These are phyloP conservation scores for Antheraea yamamai DNA, from an alignment of 2,888 invertebrate genomes.

Conservation along the genomic window DNA sequence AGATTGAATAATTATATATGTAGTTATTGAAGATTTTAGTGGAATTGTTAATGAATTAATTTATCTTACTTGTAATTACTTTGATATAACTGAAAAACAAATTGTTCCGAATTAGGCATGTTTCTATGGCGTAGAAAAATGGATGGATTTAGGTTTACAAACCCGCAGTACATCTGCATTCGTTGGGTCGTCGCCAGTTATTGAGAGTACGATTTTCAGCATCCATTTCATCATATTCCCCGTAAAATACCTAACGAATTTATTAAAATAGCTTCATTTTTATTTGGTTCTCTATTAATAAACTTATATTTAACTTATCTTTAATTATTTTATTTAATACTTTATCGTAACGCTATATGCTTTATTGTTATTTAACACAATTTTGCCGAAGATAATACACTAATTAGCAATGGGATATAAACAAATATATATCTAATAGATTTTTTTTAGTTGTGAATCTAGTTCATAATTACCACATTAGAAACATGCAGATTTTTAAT, in stretches of 20 bases:
- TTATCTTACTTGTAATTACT: no score
- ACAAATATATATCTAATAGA: no score
- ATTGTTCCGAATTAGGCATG: not conserved
- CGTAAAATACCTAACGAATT: not conserved
- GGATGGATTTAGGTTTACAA: not conserved
- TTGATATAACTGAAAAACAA: not conserved
- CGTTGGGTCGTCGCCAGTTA: slow-evolving; percentile 8
- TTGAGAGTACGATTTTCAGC: slow-evolving; percentile 2
- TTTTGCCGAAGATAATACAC: not conserved
- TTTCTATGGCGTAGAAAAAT: not conserved
- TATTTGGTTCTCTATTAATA: not conserved
- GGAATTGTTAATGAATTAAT: no score
- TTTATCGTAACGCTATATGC: not conserved
- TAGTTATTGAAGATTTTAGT: no score
- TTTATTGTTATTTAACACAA: not conserved
- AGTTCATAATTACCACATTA: no score
- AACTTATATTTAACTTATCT: not conserved
- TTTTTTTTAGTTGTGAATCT: no score
- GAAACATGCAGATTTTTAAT: no score
- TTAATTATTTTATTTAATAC: no score
- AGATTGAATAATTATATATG: no score
- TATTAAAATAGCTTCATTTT: not conserved
- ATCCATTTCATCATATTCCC: not conserved
- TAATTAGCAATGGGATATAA: no score
- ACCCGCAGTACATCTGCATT: slow-evolving; percentile 8